A percentile compares a stretch with the other conserved stretches of the same genome.
These are phyloP conservation scores for Orthosia gothica DNA, from an alignment of 2,888 invertebrate species.

Conservation along the genomic window DNA sequence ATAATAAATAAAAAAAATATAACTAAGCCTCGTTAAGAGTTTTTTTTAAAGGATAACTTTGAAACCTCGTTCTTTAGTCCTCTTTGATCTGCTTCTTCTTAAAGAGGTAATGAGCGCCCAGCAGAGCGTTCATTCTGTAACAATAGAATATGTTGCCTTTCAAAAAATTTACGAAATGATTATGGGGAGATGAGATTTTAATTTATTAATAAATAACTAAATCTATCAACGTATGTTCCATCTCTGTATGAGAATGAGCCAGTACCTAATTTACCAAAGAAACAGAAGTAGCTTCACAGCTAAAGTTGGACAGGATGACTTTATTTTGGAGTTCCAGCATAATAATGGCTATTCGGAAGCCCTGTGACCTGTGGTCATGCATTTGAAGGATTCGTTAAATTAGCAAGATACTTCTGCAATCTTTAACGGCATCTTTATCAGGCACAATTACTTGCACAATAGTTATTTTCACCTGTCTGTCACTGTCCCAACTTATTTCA, in stretches of 20 bases:
- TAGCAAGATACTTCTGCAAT: no score
- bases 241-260: neutral
- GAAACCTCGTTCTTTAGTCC: constrained; percentile 72
- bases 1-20: constrained; percentile 68
- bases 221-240: neutral
- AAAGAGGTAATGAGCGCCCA: constrained; percentile 86
- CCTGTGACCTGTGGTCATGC: no score
- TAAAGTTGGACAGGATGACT: no score
- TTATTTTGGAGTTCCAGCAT: no score
- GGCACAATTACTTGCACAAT: no score
- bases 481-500: no score
- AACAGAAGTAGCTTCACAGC: no score
- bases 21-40: constrained; percentile 63
- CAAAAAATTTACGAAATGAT: neutral
- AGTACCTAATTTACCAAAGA: neutral
- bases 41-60: constrained; percentile 52
- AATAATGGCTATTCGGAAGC: no score
- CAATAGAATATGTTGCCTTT: constrained; percentile 60
- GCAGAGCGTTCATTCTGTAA: constrained; percentile 87
- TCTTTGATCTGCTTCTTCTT: constrained; percentile 79
- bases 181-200: constrained; percentile 38
- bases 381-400: no score
- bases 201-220: neutral
- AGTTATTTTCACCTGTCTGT: no score
- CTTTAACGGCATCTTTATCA: no score